Base-by-base conservation (phyloP, 2,888 invertebrate species). In the Archips xylosteana region DNA sequence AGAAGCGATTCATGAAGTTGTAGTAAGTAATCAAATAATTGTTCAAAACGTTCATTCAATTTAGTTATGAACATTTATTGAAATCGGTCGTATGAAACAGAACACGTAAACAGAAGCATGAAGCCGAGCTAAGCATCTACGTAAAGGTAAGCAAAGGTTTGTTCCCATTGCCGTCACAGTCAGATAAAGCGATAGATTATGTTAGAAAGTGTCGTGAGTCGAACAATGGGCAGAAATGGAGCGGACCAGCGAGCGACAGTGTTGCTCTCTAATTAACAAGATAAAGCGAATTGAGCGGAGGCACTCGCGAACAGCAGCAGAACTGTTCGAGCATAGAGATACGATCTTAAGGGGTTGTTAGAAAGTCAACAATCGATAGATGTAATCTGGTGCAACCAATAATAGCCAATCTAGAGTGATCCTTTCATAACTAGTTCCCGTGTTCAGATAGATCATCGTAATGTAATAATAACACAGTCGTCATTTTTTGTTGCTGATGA, bases 171-270 rank as follows among this genome's bases (percentile, higher is more conserved):
- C 87, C 85, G 90, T 91, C 87, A 87, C 83, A 86, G 80, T 81
- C 79, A 87, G 89, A 91, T 91, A 84, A 82, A 85, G 81, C 77
- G 78, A 78, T 78, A 87, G 90, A 90, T 92, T 89, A 87, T 81
- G 86, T 85, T 89, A 88, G 92, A 92, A 92, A 92, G 92, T 92
- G 92, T 91, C 88, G 86, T 87, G 82, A 82, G 82, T 82, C 82
- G 82, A 89, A 92, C 91, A 90, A 92, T 91, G 81, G 87, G 80
- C 79, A 81, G 83, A 88, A 89, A 85, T 89, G 79, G 90, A 88
- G 87, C 87, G 85, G 81, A 77, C 79, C 54, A 54, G 54, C 54
- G 54, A 80, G 79, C 82, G 83, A 83, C 85, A 84, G 83, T 83
- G 85, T 82, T 82, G 83, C 83, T 85, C 83, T 85, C 86, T 87